Evolutionary conservation across 2,797 vertebrate genomes (phyloP).

Genomic region (Megaceryle alcyon): DNA sequence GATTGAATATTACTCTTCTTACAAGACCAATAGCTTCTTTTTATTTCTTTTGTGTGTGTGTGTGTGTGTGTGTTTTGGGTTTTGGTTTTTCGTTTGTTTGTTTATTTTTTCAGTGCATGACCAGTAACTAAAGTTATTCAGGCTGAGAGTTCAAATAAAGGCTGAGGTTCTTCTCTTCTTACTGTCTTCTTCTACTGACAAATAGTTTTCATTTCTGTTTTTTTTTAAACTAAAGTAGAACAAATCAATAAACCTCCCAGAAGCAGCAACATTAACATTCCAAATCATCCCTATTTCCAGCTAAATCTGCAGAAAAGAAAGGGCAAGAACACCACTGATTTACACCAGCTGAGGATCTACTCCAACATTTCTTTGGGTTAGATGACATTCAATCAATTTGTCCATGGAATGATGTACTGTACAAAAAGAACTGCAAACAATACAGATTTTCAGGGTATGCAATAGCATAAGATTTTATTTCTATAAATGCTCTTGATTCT

Average conservation of each 20-base stretch:
- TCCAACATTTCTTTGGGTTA: background rate
- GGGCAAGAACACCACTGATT: constrained; percentile 7
- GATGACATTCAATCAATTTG: constrained; percentile 22
- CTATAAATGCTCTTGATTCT: background rate
- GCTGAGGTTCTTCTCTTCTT: background rate
- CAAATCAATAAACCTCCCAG: constrained; percentile 61
- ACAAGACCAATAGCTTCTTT: constrained; percentile 52
- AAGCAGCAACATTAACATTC: constrained; percentile 54
- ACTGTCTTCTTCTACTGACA: constrained; percentile 42
- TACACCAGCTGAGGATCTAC: constrained; percentile 12
- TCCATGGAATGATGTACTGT: background rate
- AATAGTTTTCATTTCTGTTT: constrained; percentile 54
- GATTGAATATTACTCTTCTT: constrained; percentile 76
- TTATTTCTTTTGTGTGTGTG: background rate
- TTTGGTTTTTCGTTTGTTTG: background rate
- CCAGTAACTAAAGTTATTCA: constrained; percentile 69
- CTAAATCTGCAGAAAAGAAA: constrained; percentile 49
- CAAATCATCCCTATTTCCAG: constrained; percentile 6
- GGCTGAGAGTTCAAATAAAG: constrained; percentile 41
- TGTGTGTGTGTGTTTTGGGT: no score
- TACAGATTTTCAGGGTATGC: background rate
- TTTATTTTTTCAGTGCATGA: background rate
- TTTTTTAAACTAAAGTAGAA: background rate
- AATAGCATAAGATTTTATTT: background rate
- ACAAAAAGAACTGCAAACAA: constrained; percentile 16